Evolutionary conservation across 2,113 vertebrate species (phyloP), one percentile per base, ranked within the genome.

Genomic region (Panthera tigris): DNA sequence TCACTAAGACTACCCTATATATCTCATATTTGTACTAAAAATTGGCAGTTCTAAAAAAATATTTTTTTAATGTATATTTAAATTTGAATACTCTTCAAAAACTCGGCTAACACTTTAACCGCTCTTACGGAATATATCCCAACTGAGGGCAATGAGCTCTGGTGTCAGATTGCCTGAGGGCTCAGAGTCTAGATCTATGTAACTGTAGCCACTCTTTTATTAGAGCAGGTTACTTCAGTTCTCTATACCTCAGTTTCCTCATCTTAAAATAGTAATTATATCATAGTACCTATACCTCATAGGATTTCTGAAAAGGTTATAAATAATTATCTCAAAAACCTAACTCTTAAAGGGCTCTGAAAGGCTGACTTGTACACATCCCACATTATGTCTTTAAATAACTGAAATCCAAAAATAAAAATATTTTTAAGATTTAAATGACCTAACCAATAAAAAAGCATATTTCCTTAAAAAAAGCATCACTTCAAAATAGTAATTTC

Each of bases 401-500:
- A 94, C 13, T 79, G 45, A 92, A 92, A 80, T 61, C 21, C 41
- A 91, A 90, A 81, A 76, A 45, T 78, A 91, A 55, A 55, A 73
- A 10, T 36, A 52, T 27, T 41, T 73, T 19, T 95, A 91, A 96
- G 4, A 92, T 94, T 78, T 74, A 81, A 97, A 86, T 76, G 69
- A 61, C 91, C 90, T 63, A 94, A 93, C 94, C 82, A 57, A 86
- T 73, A 21, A 86, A 71, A 97, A 74, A 80, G n/a, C 23, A 39
- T 91, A 90, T 0, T 0, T 89, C 61, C 97, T 95, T 88, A 39
- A 84, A 97, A 97, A 92, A 81, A 96, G 87, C 88, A 97, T 93
- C 93, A 85, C 80, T 97, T 96, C 93, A 97, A 13, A 36, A 97
- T 79, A 87, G 41, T 19, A 4, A 73, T 95, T 94, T 96, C 94